Conservation (phyloP, 1,140 invertebrate genomes). For the Anagrus nilaparvatae region DNA sequence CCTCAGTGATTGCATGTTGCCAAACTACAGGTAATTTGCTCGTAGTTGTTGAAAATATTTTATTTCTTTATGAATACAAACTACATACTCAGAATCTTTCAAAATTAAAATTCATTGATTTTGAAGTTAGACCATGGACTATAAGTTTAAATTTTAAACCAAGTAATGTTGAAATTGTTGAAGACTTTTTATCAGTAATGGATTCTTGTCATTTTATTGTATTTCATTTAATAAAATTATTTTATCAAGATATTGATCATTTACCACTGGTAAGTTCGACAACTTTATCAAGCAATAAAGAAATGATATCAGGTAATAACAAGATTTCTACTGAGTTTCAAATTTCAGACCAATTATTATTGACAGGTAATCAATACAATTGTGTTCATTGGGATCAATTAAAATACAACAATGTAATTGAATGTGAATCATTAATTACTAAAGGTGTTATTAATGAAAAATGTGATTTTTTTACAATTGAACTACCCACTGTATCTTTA, state of each 20-base stretch:
- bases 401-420: conserved; percentile 27
- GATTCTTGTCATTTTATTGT: conserved; percentile 31
- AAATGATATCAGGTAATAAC: no score
- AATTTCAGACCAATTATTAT: no score
- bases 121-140: conserved; percentile 47
- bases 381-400: conserved; percentile 34
- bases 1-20: conserved; percentile 51
- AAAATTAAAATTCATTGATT: conserved; percentile 53
- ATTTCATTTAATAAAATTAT: conserved; percentile 33
- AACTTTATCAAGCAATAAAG: conserved; percentile 27
- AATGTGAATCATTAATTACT: conserved; percentile 25
- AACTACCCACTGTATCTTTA: conserved; percentile 30
- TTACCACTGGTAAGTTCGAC: conserved; percentile 29
- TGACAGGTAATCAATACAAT: conserved; percentile 10
- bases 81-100: conserved; percentile 53
- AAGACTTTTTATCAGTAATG: conserved; percentile 50
- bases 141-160: conserved; percentile 45
- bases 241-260: conserved; percentile 35
- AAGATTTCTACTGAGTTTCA: no score
- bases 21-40: conserved; percentile 53
- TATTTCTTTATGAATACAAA: conserved; percentile 49
- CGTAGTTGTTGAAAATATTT: conserved; percentile 42
- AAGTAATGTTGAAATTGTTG: conserved; percentile 41
- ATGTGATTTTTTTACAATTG: conserved; percentile 25
- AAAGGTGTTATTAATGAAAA: conserved; percentile 24